These are phyloP conservation scores for Naja naja DNA, from an alignment of 2,113 vertebrate genomes.

Conservation along the genomic window DNA sequence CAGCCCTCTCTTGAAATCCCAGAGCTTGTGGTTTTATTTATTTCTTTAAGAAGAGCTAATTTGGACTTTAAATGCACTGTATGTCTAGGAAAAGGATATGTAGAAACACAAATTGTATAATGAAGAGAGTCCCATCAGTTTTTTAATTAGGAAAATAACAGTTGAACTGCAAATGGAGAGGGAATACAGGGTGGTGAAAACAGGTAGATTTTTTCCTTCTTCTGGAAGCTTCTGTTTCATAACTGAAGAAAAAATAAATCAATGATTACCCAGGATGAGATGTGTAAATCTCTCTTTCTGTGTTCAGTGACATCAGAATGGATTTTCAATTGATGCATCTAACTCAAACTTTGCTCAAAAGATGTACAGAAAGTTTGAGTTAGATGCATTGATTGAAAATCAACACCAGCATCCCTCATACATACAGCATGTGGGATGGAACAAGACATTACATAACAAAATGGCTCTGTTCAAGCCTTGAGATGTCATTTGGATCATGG, in stretches of 20 bases:
- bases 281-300: neutral
- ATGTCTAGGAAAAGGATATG: neutral
- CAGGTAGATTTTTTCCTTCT: neutral
- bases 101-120: neutral
- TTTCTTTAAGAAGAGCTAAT: neutral
- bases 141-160: neutral
- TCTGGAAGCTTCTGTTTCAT: slow-evolving; percentile 20
- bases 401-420: neutral
- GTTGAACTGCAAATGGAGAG: slow-evolving; percentile 32
- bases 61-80: slow-evolving; percentile 11
- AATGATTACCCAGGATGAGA: neutral
- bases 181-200: slow-evolving; percentile 13
- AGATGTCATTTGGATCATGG: neutral
- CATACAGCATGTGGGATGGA: neutral
- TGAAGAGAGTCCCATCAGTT: slow-evolving; percentile 27
- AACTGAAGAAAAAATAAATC: slow-evolving; percentile 5
- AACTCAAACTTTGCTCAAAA: neutral
- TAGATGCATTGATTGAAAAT: neutral
- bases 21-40: neutral
- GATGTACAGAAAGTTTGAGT: neutral
- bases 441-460: neutral
- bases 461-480: neutral
- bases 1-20: neutral
- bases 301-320: neutral
- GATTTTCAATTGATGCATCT: neutral